phyloP scores from a whole-genome alignment of 1,140 invertebrate species.

The Apis mellifera region Amel_HAv3.1 CM009933.2:9706501-9707000 shows the following conservation, averaged over 20 bases:
- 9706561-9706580: slow-evolving; percentile 30
- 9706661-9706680: slow-evolving; percentile 26
- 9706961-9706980: no score
- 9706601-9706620: slow-evolving; percentile 22
- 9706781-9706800: not conserved
- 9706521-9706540: no score
- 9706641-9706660: not conserved
- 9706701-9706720: not conserved
- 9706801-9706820: not conserved
- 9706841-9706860: not conserved
- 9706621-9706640: not conserved
- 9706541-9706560: slow-evolving; percentile 19
- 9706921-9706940: no score
- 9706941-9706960: no score
- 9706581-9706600: slow-evolving; percentile 33
- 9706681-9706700: slow-evolving; percentile 44
- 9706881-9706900: no score
- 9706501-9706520: no score
- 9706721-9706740: not conserved
- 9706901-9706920: no score
- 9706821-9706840: not conserved
- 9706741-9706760: no score
- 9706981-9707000: no score
- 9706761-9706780: no score
- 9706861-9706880: no score